Evolutionary conservation across 2,888 invertebrate species (phyloP).

Genomic region (Dasypogon diadema): DNA sequence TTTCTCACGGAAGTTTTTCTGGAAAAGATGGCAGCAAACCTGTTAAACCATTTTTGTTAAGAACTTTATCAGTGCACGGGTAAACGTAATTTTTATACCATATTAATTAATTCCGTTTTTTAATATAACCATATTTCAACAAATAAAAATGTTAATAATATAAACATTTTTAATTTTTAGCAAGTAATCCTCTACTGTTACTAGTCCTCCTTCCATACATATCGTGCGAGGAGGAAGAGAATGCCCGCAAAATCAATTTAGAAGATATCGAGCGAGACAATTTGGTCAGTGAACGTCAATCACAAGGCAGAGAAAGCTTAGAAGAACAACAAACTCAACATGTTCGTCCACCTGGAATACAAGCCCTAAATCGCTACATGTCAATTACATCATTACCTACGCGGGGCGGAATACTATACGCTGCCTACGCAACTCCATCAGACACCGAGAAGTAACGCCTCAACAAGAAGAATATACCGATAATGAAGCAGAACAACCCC

Average conservation of each 20-base stretch:
- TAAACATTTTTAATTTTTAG: background rate
- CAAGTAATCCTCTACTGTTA: background rate
- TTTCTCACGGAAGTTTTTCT: too few relatives aligned
- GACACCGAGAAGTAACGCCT: background rate
- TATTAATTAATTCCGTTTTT: too few relatives aligned
- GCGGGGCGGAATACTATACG: constrained; percentile 49
- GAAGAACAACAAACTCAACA: constrained; percentile 57
- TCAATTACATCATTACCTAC: background rate
- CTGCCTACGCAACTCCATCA: constrained; percentile 17
- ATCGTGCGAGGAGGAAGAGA: background rate
- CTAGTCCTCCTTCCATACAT: background rate
- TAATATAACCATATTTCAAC: too few relatives aligned
- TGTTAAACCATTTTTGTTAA: too few relatives aligned
- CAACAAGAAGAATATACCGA: background rate
- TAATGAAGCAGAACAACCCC: background rate
- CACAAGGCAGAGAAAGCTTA: constrained; percentile 52
- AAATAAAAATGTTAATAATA: too few relatives aligned
- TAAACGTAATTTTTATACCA: too few relatives aligned
- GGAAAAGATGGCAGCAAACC: too few relatives aligned
- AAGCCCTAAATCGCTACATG: background rate
- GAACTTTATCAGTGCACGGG: too few relatives aligned
- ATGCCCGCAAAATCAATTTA: constrained; percentile 72
- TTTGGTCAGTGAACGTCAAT: constrained; percentile 71
- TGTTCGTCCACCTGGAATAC: constrained; percentile 48
- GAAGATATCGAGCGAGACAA: constrained; percentile 83